Conservation (phyloP, 2,797 vertebrate genomes). For the Mionectes olivaceus region DNA sequence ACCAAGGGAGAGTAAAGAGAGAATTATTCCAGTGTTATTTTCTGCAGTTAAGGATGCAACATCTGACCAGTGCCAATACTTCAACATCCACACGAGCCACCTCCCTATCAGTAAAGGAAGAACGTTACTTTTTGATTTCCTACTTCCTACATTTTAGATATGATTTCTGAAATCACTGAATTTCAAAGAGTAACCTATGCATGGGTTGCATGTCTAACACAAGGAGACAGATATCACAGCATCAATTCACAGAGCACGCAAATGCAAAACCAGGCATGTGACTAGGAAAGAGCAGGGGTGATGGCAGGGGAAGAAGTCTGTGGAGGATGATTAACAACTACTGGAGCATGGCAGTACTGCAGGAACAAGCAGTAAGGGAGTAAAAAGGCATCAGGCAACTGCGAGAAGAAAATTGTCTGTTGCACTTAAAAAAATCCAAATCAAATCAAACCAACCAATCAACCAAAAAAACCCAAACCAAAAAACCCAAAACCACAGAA, state of each 20-base stretch:
- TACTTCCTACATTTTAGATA: neutral
- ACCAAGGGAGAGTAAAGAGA: neutral
- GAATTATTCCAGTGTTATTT: neutral
- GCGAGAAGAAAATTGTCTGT: neutral
- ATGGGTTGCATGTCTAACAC: fast-evolving
- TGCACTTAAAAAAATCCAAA: neutral
- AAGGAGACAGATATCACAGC: neutral
- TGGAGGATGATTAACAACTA: neutral
- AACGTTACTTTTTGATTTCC: neutral
- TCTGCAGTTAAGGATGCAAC: neutral
- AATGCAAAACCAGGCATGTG: fast-evolving
- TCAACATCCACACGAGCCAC: neutral
- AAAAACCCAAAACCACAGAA: neutral
- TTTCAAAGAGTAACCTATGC: neutral
- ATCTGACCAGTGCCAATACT: neutral
- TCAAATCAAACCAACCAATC: neutral
- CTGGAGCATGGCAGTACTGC: neutral
- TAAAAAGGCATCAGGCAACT: neutral
- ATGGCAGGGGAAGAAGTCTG: neutral
- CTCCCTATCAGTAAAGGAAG: neutral
- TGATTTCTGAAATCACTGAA: neutral
- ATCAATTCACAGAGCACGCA: neutral
- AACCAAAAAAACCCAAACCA: fast-evolving
- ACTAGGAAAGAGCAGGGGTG: neutral
- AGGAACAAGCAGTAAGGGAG: neutral